These are phyloP conservation scores for Lithobates sylvaticus DNA, from an alignment of 2,797 vertebrate genomes.

Conservation along the genomic window DNA sequence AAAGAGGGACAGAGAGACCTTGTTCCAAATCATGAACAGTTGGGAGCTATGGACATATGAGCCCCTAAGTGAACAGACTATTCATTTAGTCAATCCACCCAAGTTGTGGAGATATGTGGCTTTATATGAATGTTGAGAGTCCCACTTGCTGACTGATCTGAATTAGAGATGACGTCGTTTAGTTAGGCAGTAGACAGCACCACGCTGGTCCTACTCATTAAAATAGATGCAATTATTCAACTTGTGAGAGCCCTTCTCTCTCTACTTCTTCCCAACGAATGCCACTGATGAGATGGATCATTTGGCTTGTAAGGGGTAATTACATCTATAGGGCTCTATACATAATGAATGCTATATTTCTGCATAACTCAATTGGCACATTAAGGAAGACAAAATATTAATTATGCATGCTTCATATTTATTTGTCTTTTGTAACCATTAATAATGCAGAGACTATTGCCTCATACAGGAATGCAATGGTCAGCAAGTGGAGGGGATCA, in stretches of 20 bases:
- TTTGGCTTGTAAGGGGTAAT: slow-evolving; percentile 31
- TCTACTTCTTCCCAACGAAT: background rate
- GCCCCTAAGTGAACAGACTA: too few species aligned
- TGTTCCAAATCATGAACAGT: too few species aligned
- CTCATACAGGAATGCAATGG: background rate
- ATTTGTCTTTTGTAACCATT: slow-evolving; percentile 35
- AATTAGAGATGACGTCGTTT: slow-evolving; percentile 50
- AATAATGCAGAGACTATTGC: slow-evolving; percentile 11
- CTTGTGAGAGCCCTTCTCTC: slow-evolving; percentile 46
- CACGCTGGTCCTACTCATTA: slow-evolving; percentile 46
- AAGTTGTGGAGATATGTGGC: background rate
- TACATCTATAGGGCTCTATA: slow-evolving; percentile 39
- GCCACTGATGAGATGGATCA: slow-evolving; percentile 42
- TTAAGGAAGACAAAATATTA: slow-evolving; percentile 17
- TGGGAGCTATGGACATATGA: too few species aligned
- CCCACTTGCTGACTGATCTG: slow-evolving; percentile 34
- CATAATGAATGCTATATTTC: slow-evolving; percentile 10
- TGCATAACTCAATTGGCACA: slow-evolving; percentile 1
- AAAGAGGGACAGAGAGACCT: too few species aligned
- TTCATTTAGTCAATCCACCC: too few species aligned
- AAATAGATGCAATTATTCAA: slow-evolving; percentile 47
- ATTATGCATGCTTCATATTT: slow-evolving; percentile 35
- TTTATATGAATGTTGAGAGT: background rate
- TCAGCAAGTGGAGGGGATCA: background rate
- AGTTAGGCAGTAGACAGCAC: slow-evolving; percentile 31